phyloP scores from a whole-genome alignment of 2,113 vertebrate species.

The Corythoichthys haematopterus region DNA sequence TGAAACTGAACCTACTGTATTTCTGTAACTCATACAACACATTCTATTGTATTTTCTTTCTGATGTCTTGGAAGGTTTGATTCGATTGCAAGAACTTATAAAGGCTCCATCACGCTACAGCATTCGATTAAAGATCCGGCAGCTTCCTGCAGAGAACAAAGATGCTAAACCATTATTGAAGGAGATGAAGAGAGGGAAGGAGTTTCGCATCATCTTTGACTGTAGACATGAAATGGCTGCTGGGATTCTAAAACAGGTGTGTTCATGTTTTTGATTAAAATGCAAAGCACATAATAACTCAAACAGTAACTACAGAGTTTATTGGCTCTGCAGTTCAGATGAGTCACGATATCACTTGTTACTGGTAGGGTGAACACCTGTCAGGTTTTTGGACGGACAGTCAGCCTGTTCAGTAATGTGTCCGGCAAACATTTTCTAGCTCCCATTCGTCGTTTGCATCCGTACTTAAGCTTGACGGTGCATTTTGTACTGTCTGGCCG shows the following conservation, averaged over 20 bases:
- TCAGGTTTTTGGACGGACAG: neutral
- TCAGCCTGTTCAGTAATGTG: too few relatives aligned
- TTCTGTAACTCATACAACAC: slow-evolving; percentile 6
- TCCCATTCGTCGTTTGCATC: too few relatives aligned
- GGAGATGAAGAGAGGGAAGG: slow-evolving; percentile 98
- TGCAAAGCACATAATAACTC: neutral
- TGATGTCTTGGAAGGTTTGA: slow-evolving; percentile 80
- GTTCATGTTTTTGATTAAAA: slow-evolving; percentile 6
- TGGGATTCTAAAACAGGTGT: slow-evolving; percentile 94
- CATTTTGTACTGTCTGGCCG: too few relatives aligned
- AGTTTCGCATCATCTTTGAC: slow-evolving; percentile 98
- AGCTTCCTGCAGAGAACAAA: slow-evolving; percentile 90
- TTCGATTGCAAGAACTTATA: slow-evolving; percentile 97
- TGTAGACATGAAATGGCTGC: slow-evolving; percentile 98
- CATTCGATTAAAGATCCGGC: slow-evolving; percentile 94
- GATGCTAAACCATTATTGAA: slow-evolving; percentile 96
- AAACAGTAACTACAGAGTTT: neutral
- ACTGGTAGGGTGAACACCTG: neutral
- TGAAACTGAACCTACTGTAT: neutral
- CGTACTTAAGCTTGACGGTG: too few relatives aligned
- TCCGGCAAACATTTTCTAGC: too few relatives aligned
- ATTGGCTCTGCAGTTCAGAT: neutral
- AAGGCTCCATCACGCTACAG: slow-evolving; percentile 97
- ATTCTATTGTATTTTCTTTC: slow-evolving; percentile 13
- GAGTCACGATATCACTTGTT: neutral